These are phyloP conservation scores for Bombyx mandarina DNA, from an alignment of 1,140 invertebrate species.

Conservation along the genomic window DNA sequence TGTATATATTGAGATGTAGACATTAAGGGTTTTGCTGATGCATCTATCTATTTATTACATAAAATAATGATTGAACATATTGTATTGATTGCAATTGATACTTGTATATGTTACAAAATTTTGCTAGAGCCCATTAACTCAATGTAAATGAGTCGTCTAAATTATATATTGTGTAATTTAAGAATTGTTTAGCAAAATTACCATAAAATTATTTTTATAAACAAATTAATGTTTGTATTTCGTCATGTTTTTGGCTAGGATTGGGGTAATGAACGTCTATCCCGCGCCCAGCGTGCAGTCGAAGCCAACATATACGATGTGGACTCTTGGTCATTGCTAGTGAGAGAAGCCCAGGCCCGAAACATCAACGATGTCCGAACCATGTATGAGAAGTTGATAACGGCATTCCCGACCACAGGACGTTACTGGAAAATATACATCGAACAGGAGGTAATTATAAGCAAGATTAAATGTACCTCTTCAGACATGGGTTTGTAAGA, in stretches of 20 bases:
- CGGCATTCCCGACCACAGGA: constrained; percentile 95
- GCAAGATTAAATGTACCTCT: no score
- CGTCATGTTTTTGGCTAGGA: constrained; percentile 70
- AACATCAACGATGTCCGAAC: constrained; percentile 91
- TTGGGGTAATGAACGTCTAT: constrained; percentile 88
- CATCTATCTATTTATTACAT: no score
- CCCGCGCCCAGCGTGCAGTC: constrained; percentile 83
- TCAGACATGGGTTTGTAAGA: no score
- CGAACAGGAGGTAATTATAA: constrained; percentile 88
- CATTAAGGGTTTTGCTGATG: no score
- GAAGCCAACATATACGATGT: constrained; percentile 92
- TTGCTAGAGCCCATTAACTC: no score
- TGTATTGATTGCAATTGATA: no score
- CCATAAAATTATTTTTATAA: not conserved
- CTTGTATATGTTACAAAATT: no score
- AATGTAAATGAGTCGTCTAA: no score
- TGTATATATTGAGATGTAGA: no score
- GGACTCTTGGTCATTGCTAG: constrained; percentile 96
- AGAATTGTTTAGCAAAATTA: not conserved
- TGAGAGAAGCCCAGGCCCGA: constrained; percentile 92
- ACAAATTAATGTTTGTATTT: not conserved
- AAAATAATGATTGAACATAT: no score
- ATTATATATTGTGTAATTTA: no score
- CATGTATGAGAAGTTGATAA: constrained; percentile 94
- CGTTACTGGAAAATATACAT: constrained; percentile 99